Conservation (phyloP, 2,113 vertebrate species). For the Epinephelus fuscoguttatus region DNA sequence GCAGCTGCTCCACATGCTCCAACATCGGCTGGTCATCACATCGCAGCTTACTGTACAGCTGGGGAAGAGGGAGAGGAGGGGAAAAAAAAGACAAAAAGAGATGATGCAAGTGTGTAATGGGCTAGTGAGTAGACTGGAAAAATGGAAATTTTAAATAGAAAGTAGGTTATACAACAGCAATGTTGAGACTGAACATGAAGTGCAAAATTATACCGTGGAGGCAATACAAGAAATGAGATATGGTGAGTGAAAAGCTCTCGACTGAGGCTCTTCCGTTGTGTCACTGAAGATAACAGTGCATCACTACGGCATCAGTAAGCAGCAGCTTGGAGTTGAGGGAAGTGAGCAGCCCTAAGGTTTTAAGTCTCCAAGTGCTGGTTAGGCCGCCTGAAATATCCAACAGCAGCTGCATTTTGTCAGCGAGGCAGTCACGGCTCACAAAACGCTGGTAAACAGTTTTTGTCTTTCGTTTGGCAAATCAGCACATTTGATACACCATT, state of each 20-base stretch:
- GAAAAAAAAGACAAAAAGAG: slow-evolving; percentile 14
- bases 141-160: slow-evolving; percentile 10
- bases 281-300: slow-evolving; percentile 39
- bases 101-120: slow-evolving; percentile 15
- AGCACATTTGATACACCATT: slow-evolving; percentile 70
- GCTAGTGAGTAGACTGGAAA: neutral
- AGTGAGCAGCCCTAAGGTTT: slow-evolving; percentile 52
- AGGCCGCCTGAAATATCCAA: slow-evolving; percentile 65
- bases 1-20: slow-evolving; percentile 85
- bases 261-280: slow-evolving; percentile 25
- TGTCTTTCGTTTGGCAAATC: slow-evolving; percentile 76
- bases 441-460: slow-evolving; percentile 74
- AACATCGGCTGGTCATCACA: slow-evolving; percentile 84
- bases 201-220: slow-evolving; percentile 13
- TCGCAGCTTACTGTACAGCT: slow-evolving; percentile 85
- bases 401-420: slow-evolving; percentile 70
- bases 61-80: slow-evolving; percentile 14
- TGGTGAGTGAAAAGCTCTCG: slow-evolving; percentile 34
- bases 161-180: slow-evolving; percentile 36
- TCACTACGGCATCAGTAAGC: slow-evolving; percentile 41
- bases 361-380: slow-evolving; percentile 60
- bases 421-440: slow-evolving; percentile 43
- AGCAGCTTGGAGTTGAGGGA: slow-evolving; percentile 47
- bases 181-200: slow-evolving; percentile 16
- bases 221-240: slow-evolving; percentile 47